Evolutionary conservation across 2,888 invertebrate genomes (phyloP).

Genomic region (Mythimna lalbum): DNA sequence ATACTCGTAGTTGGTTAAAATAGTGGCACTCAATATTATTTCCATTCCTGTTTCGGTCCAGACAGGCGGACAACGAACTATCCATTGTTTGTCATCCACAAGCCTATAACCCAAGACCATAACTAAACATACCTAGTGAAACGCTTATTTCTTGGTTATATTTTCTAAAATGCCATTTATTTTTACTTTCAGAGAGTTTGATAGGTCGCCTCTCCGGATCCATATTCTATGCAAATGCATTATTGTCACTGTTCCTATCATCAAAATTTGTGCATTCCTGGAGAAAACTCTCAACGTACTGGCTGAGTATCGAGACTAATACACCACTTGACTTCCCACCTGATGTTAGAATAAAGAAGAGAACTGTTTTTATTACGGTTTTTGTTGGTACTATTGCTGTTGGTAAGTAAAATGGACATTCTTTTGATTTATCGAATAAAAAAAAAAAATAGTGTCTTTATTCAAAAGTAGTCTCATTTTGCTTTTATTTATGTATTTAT

Average conservation of each 20-base stretch:
- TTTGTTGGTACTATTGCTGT: slow-evolving; percentile 73
- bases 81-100: no score
- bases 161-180: background rate
- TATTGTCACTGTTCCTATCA: slow-evolving; percentile 88
- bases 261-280: slow-evolving; percentile 81
- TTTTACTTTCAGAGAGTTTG: slow-evolving; percentile 71
- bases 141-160: background rate
- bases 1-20: no score
- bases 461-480: no score
- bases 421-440: background rate
- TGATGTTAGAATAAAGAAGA: slow-evolving; percentile 71
- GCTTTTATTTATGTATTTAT: no score
- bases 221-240: slow-evolving; percentile 90
- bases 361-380: slow-evolving; percentile 69
- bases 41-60: no score
- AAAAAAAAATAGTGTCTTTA: no score
- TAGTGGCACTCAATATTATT: no score
- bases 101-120: no score
- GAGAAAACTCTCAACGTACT: slow-evolving; percentile 72
- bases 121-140: background rate
- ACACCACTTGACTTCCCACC: slow-evolving; percentile 68
- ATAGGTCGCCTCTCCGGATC: slow-evolving; percentile 79
- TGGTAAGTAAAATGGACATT: slow-evolving; percentile 64
- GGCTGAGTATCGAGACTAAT: slow-evolving; percentile 73
- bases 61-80: no score